These are phyloP conservation scores for Ochotona princeps DNA, from an alignment of 2,113 vertebrate species.

Conservation along the genomic window DNA sequence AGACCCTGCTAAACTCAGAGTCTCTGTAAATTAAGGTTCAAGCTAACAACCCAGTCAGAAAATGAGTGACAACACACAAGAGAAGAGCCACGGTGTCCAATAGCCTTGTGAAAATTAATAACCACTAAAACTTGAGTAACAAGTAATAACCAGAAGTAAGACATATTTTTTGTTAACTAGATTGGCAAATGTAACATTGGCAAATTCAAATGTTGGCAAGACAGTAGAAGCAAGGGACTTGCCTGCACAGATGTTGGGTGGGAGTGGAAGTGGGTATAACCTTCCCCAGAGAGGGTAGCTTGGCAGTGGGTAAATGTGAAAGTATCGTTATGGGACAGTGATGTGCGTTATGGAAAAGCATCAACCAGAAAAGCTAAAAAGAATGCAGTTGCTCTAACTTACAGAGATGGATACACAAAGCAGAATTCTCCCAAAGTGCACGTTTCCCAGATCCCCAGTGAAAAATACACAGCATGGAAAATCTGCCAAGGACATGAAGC, in stretches of 20 bases:
- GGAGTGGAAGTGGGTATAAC: neutral
- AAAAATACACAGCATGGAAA: neutral
- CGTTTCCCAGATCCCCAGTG: neutral
- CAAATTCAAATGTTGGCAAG: neutral
- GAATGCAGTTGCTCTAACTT: neutral
- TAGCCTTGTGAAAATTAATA: slow-evolving; percentile 12
- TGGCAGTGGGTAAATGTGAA: neutral
- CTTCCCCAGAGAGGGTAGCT: neutral
- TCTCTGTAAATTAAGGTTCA: neutral
- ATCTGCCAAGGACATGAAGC: neutral
- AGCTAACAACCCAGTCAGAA: neutral
- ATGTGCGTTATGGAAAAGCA: neutral
- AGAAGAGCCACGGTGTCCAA: neutral
- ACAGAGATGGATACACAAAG: neutral
- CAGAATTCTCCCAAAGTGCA: neutral
- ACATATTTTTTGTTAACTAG: slow-evolving; percentile 7
- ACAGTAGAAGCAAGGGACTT: neutral
- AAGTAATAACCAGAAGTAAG: slow-evolving; percentile 20
- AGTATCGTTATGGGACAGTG: neutral
- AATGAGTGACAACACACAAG: neutral
- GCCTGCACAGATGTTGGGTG: neutral
- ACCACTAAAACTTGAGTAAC: neutral
- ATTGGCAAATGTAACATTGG: neutral
- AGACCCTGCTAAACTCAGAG: neutral
- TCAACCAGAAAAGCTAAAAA: neutral